Percentiles rank a stretch among this genome's conserved stretches.
phyloP scores from a whole-genome alignment of 2,888 invertebrate genomes.

The Hedychridium roseum region DNA sequence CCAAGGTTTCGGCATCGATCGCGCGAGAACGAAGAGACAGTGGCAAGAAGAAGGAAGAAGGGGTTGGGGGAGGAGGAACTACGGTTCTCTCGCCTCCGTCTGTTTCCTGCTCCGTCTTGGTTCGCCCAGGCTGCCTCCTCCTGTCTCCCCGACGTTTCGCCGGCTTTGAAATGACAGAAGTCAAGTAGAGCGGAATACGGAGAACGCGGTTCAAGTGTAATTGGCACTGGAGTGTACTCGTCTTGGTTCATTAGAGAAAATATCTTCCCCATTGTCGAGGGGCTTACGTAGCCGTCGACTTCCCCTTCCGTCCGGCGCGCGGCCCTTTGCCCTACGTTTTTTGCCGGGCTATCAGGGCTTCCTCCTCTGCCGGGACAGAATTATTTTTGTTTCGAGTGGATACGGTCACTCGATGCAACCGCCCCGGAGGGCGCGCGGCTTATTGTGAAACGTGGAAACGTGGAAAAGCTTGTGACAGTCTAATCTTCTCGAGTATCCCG shows the following conservation, averaged over 20 bases:
- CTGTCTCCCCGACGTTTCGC: slow-evolving; percentile 45
- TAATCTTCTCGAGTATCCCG: slow-evolving; percentile 59
- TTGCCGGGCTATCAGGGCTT: not conserved
- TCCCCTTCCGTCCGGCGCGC: slow-evolving; percentile 9
- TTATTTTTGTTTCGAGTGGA: slow-evolving; percentile 63
- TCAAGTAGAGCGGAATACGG: slow-evolving; percentile 57
- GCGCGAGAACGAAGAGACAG: slow-evolving; percentile 27
- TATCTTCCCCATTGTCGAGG: slow-evolving; percentile 62
- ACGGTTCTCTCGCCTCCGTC: slow-evolving; percentile 18
- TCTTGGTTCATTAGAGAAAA: slow-evolving; percentile 65
- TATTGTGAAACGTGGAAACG: slow-evolving; percentile 52
- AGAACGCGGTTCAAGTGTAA: slow-evolving; percentile 61
- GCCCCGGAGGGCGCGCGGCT: slow-evolving; percentile 38
- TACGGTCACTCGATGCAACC: slow-evolving; percentile 60
- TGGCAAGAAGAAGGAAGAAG: slow-evolving; percentile 27
- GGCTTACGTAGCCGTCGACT: slow-evolving; percentile 49
- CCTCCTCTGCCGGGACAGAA: slow-evolving; percentile 44
- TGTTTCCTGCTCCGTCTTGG: slow-evolving; percentile 3
- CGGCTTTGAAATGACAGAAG: slow-evolving; percentile 59
- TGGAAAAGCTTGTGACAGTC: slow-evolving; percentile 59
- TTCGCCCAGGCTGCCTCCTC: not conserved
- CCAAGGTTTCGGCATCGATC: slow-evolving; percentile 48
- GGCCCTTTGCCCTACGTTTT: slow-evolving; percentile 2
- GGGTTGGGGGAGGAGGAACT: slow-evolving; percentile 2
- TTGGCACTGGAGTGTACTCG: slow-evolving; percentile 63